phyloP scores from a whole-genome alignment of 2,113 vertebrate species.

The Spizaetus ornatus region DNA sequence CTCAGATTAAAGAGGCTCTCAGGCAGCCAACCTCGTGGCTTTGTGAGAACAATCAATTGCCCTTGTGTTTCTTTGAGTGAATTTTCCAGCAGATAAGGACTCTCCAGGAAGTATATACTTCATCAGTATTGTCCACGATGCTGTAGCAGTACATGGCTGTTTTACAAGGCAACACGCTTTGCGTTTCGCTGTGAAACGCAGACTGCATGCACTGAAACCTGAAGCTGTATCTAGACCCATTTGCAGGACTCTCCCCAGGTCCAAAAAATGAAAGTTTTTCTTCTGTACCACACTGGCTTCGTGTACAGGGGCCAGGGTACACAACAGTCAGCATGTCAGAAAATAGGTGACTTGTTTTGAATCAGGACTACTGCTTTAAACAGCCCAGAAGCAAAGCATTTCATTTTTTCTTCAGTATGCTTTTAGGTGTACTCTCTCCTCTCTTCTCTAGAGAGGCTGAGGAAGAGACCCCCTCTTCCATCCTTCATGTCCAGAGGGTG shows the following conservation, averaged over 20 bases:
- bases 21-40: not conserved
- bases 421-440: not conserved
- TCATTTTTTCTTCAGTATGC: not conserved
- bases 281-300: not conserved
- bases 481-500: not conserved
- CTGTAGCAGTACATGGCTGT: not conserved
- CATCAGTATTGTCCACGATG: not conserved
- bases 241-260: not conserved
- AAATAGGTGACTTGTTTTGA: not conserved
- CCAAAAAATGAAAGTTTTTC: not conserved
- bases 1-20: not conserved
- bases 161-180: not conserved
- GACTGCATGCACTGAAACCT: not conserved
- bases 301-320: rapidly evolving
- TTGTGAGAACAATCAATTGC: not conserved
- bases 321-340: not conserved
- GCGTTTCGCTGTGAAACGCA: rapidly evolving
- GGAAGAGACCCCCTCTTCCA: not conserved
- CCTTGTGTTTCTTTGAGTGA: not conserved
- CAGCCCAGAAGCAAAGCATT: not conserved
- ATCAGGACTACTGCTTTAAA: not conserved
- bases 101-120: not conserved
- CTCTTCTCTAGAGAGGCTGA: not conserved
- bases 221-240: not conserved
- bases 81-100: not conserved